Evolutionary conservation across 1,140 invertebrate genomes (phyloP).

Genomic region (Fopius arisanus): DNA sequence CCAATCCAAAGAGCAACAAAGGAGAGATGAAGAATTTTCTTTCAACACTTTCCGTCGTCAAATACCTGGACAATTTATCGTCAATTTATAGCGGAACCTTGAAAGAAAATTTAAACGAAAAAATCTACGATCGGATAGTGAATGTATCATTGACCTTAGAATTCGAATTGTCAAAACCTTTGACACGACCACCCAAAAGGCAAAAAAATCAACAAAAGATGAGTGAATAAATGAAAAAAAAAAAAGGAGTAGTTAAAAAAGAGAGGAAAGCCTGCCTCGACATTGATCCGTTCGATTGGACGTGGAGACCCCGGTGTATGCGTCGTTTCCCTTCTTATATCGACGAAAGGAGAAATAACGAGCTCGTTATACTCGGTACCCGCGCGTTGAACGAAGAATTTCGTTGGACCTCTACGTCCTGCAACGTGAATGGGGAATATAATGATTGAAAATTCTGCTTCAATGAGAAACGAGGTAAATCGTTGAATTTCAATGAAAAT

Average conservation of each 20-base stretch:
- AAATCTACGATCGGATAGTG: no score
- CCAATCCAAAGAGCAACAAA: not conserved
- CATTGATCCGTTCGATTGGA: constrained; percentile 27
- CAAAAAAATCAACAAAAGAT: not conserved
- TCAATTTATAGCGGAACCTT: no score
- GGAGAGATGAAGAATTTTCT: not conserved
- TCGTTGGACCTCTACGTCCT: constrained; percentile 23
- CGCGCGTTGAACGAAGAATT: constrained; percentile 18
- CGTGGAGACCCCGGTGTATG: not conserved
- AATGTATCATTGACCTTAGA: no score
- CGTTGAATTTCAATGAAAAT: constrained; percentile 17
- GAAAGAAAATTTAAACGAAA: no score
- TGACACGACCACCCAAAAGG: not conserved
- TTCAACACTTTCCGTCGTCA: not conserved
- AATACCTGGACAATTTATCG: no score
- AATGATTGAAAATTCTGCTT: constrained; percentile 30
- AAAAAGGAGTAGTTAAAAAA: not conserved
- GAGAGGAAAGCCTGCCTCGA: constrained; percentile 1
- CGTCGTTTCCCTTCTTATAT: constrained; percentile 22
- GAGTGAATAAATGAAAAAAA: not conserved
- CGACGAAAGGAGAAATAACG: constrained; percentile 27
- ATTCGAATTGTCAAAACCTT: not conserved
- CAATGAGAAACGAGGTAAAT: constrained; percentile 24
- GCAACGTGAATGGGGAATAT: constrained; percentile 32
- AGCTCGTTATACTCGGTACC: constrained; percentile 29